Evolutionary conservation across 2,113 vertebrate species (phyloP), one percentile per base, ranked within the genome.

Genomic region (Mastomys natalensis): DNA sequence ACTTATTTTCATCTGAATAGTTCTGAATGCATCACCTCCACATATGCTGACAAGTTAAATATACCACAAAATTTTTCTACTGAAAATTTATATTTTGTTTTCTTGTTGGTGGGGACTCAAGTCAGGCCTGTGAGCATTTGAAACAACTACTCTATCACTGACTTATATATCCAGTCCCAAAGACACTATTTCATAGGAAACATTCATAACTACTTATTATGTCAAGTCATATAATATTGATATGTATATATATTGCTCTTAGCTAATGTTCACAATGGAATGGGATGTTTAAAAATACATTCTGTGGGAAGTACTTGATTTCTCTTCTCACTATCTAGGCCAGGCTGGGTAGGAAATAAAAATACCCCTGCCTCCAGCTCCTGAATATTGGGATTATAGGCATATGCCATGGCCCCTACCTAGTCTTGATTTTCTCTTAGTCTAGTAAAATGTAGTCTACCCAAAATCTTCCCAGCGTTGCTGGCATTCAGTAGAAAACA

Each of bases 11-110:
- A 93, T 51, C 34, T 37, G 7, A 89, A 72, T 86, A 26, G 45
- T 91, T 93, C 73, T 72, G 60, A 96, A 80, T 74, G 40, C 89
- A 84, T 89, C 74, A 90, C 90, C 31, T 82, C 48, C 73, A 82
- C 3, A 92, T 60, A 73, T 7, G 76, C 17, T 81, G 34, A 85
- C 89, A 60, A 96, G 58, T 60, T 91, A 72, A 64, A 95, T 40
- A 93, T 6, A 93, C 53, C 31, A 73, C 77, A 68, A 74, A 95
- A 93, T 10, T 87, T 91, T 64, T 95, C 66, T 93, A 62, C 7
- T 93, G 80, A 92, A 92, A 73, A 64, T 4, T 73, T 26, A 34
- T 90, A 74, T 17, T 29, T 37, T 89, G 31, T 48, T 77, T 78
- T 66, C 34, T 29, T 66, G 45, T 58, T 66, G 22, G 55, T 77